These are phyloP conservation scores for Trachelus tabidus DNA, from an alignment of 2,888 invertebrate genomes.

Conservation along the genomic window DNA sequence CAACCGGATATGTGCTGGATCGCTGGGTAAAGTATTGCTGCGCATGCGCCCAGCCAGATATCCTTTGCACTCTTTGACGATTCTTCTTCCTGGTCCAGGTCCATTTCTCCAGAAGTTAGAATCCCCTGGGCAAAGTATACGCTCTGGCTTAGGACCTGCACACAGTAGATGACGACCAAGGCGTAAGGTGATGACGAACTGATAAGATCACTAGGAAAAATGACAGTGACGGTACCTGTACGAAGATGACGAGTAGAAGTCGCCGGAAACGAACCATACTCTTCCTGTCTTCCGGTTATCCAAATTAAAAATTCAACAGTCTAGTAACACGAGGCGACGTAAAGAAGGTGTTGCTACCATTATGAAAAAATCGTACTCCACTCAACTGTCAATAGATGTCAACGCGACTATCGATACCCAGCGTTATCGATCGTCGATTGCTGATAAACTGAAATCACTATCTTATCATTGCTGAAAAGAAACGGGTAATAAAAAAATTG, in stretches of 20 bases:
- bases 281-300: not conserved
- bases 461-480: not conserved
- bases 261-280: not conserved
- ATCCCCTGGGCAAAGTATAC: conserved; percentile 20
- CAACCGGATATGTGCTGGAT: conserved; percentile 15
- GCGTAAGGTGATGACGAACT: not conserved
- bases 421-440: not conserved
- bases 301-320: not conserved
- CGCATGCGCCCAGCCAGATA: conserved; percentile 13
- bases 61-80: not conserved
- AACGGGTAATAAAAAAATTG: not conserved
- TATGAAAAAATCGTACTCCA: not conserved
- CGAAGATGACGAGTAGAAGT: not conserved
- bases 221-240: not conserved
- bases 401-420: not conserved
- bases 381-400: not conserved
- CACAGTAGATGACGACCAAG: not conserved
- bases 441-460: not conserved
- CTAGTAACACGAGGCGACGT: not conserved
- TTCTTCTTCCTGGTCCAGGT: not conserved
- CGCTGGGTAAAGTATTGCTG: conserved; percentile 11
- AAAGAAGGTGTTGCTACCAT: not conserved
- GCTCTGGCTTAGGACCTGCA: conserved; percentile 14
- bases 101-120: not conserved
- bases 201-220: not conserved